phyloP scores from a whole-genome alignment of 2,888 invertebrate species.

The Onthophagus sagittarius region DNA sequence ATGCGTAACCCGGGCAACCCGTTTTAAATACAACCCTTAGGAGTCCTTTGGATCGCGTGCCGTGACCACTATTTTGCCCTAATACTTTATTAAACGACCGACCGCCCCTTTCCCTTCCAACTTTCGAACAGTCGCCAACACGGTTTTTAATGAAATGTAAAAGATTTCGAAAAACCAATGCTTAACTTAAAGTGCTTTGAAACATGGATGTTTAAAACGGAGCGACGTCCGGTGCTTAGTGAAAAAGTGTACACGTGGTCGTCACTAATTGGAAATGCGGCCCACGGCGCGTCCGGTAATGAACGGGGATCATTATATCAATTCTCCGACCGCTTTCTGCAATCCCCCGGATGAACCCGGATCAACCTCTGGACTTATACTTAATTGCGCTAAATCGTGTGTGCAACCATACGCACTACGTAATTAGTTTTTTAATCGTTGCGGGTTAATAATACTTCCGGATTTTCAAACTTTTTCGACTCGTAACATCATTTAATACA shows the following conservation, averaged over 20 bases:
- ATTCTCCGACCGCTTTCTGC: neutral
- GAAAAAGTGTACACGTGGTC: neutral
- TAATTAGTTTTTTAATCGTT: neutral
- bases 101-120: neutral
- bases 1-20: conserved; percentile 20
- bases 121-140: neutral
- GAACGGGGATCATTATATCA: neutral
- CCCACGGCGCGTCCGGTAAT: neutral
- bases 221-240: neutral
- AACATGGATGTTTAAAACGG: neutral
- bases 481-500: too few relatives aligned
- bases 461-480: too few relatives aligned
- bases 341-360: neutral
- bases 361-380: neutral
- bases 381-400: neutral
- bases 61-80: neutral
- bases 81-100: conserved; percentile 9
- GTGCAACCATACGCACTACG: neutral
- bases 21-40: conserved; percentile 6
- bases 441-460: neutral
- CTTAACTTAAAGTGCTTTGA: too few relatives aligned
- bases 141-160: too few relatives aligned
- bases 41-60: conserved; percentile 11
- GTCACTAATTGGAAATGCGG: neutral
- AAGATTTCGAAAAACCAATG: too few relatives aligned